Conservation (phyloP, 2,888 invertebrate genomes). For the Lithophane leautieri region DNA sequence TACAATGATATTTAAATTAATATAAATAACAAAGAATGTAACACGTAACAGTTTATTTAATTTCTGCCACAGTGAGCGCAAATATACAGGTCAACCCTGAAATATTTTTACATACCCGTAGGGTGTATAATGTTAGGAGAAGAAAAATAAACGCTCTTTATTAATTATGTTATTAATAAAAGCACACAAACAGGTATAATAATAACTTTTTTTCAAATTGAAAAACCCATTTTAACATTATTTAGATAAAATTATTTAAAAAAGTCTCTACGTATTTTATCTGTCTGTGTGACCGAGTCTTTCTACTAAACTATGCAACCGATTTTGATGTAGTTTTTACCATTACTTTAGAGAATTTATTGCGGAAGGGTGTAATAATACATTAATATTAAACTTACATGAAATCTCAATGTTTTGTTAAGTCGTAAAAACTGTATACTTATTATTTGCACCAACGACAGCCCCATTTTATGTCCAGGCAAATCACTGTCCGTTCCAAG, state of each 20-base stretch:
- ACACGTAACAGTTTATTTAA: background rate
- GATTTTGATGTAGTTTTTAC: background rate
- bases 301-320: background rate
- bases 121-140: conserved; percentile 3
- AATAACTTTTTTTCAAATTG: background rate
- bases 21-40: background rate
- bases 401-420: no score
- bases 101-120: conserved; percentile 18
- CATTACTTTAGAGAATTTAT: background rate
- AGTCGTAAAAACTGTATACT: no score
- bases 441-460: no score
- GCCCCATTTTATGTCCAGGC: no score
- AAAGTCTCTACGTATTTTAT: background rate
- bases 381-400: no score
- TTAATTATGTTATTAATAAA: background rate
- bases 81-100: conserved; percentile 4
- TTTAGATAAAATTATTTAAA: background rate
- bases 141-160: background rate
- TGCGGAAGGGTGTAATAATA: background rate
- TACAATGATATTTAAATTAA: conserved; percentile 7
- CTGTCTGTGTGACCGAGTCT: background rate
- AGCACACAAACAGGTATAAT: background rate
- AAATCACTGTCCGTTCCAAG: no score
- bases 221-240: background rate
- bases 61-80: background rate